These are phyloP conservation scores for Psilopsiagon aurifrons DNA, from an alignment of 2,113 vertebrate genomes.

Conservation along the genomic window DNA sequence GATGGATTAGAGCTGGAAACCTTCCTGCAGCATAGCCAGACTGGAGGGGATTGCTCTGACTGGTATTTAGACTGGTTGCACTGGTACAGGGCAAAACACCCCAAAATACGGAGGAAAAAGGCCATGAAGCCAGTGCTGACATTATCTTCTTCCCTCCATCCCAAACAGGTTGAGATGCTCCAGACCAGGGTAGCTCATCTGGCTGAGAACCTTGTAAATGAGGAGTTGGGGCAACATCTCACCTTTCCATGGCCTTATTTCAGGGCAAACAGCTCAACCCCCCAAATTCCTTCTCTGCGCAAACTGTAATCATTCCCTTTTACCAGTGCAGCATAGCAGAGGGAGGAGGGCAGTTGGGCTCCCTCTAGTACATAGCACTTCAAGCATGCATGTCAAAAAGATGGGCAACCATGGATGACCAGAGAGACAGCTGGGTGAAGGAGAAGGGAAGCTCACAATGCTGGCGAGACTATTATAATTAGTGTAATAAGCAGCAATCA, in stretches of 20 bases:
- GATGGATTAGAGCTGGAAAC: not conserved
- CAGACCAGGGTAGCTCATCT: not conserved
- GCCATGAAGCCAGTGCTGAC: not conserved
- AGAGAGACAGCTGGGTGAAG: not conserved
- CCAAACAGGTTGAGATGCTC: not conserved
- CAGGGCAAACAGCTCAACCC: not conserved
- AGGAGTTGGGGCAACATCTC: not conserved
- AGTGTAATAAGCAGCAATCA: conserved; percentile 26
- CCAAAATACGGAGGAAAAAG: not conserved
- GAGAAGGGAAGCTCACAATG: not conserved
- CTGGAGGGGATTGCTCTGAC: not conserved
- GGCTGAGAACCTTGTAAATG: not conserved
- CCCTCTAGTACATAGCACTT: not conserved
- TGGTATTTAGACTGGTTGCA: not conserved
- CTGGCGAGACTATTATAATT: not conserved
- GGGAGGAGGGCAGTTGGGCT: fast-evolving
- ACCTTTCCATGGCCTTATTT: not conserved
- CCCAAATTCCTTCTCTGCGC: not conserved
- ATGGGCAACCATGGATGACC: conserved; percentile 27
- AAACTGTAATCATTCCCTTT: fast-evolving
- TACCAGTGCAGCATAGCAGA: fast-evolving
- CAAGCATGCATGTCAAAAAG: not conserved
- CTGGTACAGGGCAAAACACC: not conserved
- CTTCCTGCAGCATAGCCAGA: fast-evolving
- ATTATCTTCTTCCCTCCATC: not conserved